Evolutionary conservation across 2,797 vertebrate species (phyloP), one percentile per base, ranked within the genome.

Genomic region (Aeoliscus strigatus): DNA sequence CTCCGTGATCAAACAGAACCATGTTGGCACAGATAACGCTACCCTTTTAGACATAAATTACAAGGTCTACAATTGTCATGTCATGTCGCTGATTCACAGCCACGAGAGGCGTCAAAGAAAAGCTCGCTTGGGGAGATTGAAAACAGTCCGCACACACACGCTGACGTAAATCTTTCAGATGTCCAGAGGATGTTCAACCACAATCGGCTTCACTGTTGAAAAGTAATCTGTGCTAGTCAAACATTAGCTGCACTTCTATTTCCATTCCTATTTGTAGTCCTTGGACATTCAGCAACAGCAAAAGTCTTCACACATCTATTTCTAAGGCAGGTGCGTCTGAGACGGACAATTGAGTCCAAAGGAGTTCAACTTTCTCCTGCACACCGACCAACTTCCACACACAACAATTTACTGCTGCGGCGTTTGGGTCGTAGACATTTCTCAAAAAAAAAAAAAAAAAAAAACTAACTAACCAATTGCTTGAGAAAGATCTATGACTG

Each of bases 1-100:
- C 43, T 50, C 40, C 45, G 34, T 44, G 73, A 77, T 77, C 59
- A 79, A 70, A 67, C 66, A 69, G 27, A 73, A 54, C 39, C 64
- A 34, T 9, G 41, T 47, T 64, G 69, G 69, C 57, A 58, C 30
- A 31, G 75, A 78, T 75, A 77, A 73, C 28, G 12, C 41, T 34
- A 48, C 47, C 54, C 59, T 70, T 81, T 84, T 54, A 71, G 73
- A 80, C 66, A 69, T 74, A 81, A 83, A 86, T 82, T 67, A 80
- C 73, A 72, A 82, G 70, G 62, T 75, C 67, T 46, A 45, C 57
- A 29, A 82, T 70, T 70, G 78, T 82, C 77, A 68, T 72, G 85
- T 77, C 77, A 64, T 60, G 79, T 85, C 61, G 71, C 62, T 62
- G 9, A 76, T 78, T 82, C 69, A 63, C 73, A 15, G 24, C 31